Evolutionary conservation across 2,797 vertebrate genomes (phyloP).

Genomic region (Hemibagrus guttatus): DNA sequence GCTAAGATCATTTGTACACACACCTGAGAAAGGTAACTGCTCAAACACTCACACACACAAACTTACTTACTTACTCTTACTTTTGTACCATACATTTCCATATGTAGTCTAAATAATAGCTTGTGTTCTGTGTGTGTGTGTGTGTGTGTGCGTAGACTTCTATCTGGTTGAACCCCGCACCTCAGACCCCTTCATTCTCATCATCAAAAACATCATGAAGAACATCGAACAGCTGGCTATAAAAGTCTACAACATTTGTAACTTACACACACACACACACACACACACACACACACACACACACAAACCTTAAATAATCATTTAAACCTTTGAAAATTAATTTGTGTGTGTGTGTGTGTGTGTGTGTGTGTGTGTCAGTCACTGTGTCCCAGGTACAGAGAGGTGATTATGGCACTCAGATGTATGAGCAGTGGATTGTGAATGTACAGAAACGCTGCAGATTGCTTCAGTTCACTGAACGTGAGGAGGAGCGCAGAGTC

Average conservation of each 20-base stretch:
- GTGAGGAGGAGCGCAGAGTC: conserved; percentile 72
- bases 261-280: conserved; percentile 8
- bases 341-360: conserved; percentile 21
- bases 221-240: conserved; percentile 53
- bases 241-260: conserved; percentile 50
- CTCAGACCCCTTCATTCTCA: conserved; percentile 53
- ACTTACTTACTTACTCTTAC: conserved; percentile 9
- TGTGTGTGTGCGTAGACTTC: conserved; percentile 51
- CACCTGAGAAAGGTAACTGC: conserved; percentile 69
- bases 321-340: neutral
- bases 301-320: neutral
- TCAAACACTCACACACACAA: neutral
- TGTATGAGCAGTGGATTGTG: conserved; percentile 78
- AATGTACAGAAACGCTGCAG: conserved; percentile 71
- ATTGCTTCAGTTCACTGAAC: conserved; percentile 66
- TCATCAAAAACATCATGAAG: conserved; percentile 58
- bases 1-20: conserved; percentile 66
- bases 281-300: neutral
- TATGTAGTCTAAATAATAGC: neutral
- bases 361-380: conserved; percentile 68
- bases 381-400: conserved; percentile 62
- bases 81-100: neutral
- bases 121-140: conserved; percentile 19
- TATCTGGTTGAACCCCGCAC: conserved; percentile 25
- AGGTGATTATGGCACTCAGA: conserved; percentile 72